Evolutionary conservation across 2,113 vertebrate species (phyloP), one percentile per base, ranked within the genome.

Genomic region (Cololabis saira): DNA sequence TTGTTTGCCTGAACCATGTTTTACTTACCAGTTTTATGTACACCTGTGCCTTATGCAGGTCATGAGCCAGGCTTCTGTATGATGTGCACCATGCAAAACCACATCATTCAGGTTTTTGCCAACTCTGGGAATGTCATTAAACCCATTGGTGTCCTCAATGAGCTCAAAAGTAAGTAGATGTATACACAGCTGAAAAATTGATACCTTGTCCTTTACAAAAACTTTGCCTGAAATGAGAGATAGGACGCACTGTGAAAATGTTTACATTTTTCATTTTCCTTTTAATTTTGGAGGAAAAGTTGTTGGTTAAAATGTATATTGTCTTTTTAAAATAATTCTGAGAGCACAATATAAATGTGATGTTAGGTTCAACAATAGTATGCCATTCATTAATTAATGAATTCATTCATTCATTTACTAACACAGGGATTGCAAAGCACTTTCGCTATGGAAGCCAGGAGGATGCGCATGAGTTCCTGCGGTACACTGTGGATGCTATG

Each of bases 11-110:
- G 14, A 44, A 44, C 63, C 15, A 22, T 48, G 18, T 58, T 1
- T 67, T 30, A 37, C 22, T 56, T 27, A 47, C 57, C 12, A 52
- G 9, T 56, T 17, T 51, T 62, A 13, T 62, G 5, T n/a, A 11
- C 50, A 14, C 80, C 17, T 76, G n/a, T 65, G 33, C n/a, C 15
- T 59, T 19, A 69, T 47, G 0, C 72, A 99, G 97, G 97, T 93
- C 93, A 95, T 0, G 94, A 95, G 54, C 92, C 95, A 67, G 96
- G 95, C 0, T 98, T 99, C 83, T 99, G 97, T 84, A 98, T 99
- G 96, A 96, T 99, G 97, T 99, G 97, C 61, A 96, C 94, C 0
- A 96, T 99, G 97, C 96, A 99, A 81, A 93, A 96, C 56, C 97
- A 99, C 74, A 92, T 98, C 70, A 96, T 93, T 80, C 95, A 96